A percentile compares a stretch with the other conserved stretches of the same genome.
Evolutionary conservation across 2,113 vertebrate genomes (phyloP).

Genomic region (Ahaetulla prasina): DNA sequence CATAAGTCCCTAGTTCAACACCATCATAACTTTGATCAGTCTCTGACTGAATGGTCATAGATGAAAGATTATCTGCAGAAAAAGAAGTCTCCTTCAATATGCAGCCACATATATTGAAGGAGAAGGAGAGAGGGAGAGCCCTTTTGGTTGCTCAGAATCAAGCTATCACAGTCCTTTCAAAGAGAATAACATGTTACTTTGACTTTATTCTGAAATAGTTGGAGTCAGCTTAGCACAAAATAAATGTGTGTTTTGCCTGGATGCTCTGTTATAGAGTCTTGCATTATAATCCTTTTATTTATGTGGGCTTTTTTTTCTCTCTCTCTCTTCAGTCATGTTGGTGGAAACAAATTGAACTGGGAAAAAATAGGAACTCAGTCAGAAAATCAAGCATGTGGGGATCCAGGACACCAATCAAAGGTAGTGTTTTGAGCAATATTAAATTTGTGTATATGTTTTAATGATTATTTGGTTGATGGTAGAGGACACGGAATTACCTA

Average conservation of each 20-base stretch:
- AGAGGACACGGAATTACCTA: neutral
- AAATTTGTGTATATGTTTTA: neutral
- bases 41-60: neutral
- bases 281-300: neutral
- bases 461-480: neutral
- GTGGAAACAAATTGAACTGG: conserved; percentile 83
- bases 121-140: neutral
- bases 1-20: neutral
- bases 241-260: neutral
- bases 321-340: conserved; percentile 76
- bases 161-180: neutral
- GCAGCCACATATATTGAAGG: too few species aligned
- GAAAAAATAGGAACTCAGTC: conserved; percentile 78
- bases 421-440: conserved; percentile 62
- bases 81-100: neutral
- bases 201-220: neutral
- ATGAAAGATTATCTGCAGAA: neutral
- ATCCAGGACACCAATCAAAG: conserved; percentile 83
- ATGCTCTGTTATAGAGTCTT: neutral
- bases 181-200: neutral
- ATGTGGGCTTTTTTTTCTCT: neutral
- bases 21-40: neutral
- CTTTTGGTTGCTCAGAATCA: neutral
- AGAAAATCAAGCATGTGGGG: conserved; percentile 71
- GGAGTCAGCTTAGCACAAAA: too few species aligned